These are phyloP conservation scores for Australoheros scitulus DNA, from an alignment of 2,113 vertebrate species.

Conservation along the genomic window DNA sequence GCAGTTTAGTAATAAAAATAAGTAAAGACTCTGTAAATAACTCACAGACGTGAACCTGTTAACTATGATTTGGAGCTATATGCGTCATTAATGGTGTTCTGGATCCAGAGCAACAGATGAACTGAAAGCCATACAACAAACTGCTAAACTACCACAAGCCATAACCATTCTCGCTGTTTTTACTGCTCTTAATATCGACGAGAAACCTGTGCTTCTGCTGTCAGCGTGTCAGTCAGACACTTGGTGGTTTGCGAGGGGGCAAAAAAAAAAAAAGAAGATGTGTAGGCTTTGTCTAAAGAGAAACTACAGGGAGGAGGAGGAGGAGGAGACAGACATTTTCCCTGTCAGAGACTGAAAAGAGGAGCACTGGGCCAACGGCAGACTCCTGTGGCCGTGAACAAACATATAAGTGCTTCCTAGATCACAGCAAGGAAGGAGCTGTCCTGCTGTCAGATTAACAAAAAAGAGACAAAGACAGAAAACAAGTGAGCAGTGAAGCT, in stretches of 20 bases:
- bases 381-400: constrained; percentile 45
- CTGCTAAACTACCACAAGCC: constrained; percentile 53
- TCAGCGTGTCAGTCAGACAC: constrained; percentile 42
- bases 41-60: constrained; percentile 5
- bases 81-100: constrained; percentile 25
- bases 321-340: constrained; percentile 61
- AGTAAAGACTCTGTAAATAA: constrained; percentile 28
- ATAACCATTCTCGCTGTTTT: constrained; percentile 41
- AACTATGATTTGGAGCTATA: constrained; percentile 3
- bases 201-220: constrained; percentile 53
- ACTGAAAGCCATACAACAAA: constrained; percentile 63
- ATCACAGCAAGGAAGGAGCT: constrained; percentile 34
- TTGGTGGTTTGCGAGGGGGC: constrained; percentile 29
- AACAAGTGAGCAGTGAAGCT: constrained; percentile 10
- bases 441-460: constrained; percentile 39
- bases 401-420: constrained; percentile 56
- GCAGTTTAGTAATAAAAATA: constrained; percentile 6
- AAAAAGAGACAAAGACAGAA: constrained; percentile 33
- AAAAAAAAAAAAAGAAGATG: constrained; percentile 13
- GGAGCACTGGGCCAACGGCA: constrained; percentile 51
- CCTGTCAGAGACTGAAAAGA: constrained; percentile 58
- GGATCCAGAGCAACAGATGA: constrained; percentile 58
- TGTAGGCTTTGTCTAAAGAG: constrained; percentile 50
- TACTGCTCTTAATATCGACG: constrained; percentile 40
- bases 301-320: constrained; percentile 46